Evolutionary conservation across 2,888 invertebrate genomes (phyloP).

Genomic region (Reticulitermes lucifugus): DNA sequence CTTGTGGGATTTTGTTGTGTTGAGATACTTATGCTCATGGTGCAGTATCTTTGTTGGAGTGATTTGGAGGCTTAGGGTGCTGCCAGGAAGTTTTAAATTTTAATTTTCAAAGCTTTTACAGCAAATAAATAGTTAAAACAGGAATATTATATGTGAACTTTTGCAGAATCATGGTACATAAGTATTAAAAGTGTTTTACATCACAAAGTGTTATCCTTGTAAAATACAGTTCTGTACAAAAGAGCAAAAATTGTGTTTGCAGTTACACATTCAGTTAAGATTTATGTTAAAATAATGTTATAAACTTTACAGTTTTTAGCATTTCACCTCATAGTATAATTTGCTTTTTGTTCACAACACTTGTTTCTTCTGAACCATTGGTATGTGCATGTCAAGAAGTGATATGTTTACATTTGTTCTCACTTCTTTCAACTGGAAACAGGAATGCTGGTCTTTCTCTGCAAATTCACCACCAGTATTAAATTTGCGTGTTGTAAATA

Average conservation of each 20-base stretch:
- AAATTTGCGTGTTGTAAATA: slow-evolving; percentile 22
- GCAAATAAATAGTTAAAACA: background rate
- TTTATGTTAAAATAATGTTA: background rate
- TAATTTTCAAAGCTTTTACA: background rate
- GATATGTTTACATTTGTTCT: background rate
- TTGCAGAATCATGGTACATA: slow-evolving; percentile 4
- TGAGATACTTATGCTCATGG: background rate
- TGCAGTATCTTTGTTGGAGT: background rate
- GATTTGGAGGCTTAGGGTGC: background rate
- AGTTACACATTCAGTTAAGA: background rate
- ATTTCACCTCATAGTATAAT: background rate
- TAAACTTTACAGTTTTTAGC: background rate
- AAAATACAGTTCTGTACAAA: background rate
- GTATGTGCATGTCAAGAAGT: background rate
- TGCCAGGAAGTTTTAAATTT: background rate
- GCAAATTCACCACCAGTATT: background rate
- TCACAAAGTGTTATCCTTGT: background rate
- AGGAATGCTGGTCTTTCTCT: background rate
- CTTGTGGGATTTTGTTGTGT: background rate
- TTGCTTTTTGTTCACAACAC: background rate
- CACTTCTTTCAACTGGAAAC: background rate
- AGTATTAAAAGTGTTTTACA: background rate
- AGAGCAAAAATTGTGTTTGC: background rate
- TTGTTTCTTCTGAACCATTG: background rate
- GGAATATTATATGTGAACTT: background rate